A percentile compares a stretch with the other conserved stretches of the same genome.
These are phyloP conservation scores for Eurytoma californica DNA, from an alignment of 2,888 invertebrate genomes.

Conservation along the genomic window DNA sequence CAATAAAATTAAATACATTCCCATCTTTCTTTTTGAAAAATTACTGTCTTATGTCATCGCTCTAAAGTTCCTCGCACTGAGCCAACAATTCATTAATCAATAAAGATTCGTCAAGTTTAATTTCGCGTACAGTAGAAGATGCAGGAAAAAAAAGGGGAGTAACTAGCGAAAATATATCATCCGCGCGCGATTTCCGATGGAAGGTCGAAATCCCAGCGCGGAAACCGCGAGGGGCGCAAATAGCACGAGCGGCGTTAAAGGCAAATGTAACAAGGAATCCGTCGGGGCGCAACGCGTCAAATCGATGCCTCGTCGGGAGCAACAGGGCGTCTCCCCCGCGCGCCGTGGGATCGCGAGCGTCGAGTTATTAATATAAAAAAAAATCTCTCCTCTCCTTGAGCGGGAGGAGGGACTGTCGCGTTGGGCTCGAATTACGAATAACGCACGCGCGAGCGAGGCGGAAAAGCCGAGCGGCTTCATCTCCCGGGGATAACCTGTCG, in stretches of 20 bases:
- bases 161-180: not conserved
- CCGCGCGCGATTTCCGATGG: not conserved
- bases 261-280: slow-evolving; percentile 40
- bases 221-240: not conserved
- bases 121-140: too few species aligned
- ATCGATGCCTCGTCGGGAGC: slow-evolving; percentile 37
- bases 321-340: slow-evolving; percentile 14
- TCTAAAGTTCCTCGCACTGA: too few species aligned
- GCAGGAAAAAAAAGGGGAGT: not conserved
- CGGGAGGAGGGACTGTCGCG: too few species aligned
- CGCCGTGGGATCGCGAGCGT: slow-evolving; percentile 24
- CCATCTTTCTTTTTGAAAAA: too few species aligned
- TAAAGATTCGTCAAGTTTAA: too few species aligned
- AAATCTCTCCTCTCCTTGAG: not conserved
- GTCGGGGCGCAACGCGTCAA: slow-evolving; percentile 39
- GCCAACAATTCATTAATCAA: too few species aligned
- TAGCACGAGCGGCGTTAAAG: not conserved
- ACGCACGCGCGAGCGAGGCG: not conserved
- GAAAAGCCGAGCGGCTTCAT: not conserved
- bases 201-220: not conserved
- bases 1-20: too few species aligned
- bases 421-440: slow-evolving; percentile 33
- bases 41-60: too few species aligned
- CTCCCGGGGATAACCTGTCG: too few species aligned
- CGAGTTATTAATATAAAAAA: slow-evolving; percentile 40